Percentiles rank a stretch among this genome's conserved stretches.
Conservation (phyloP, 2,888 invertebrate species). For the Orthonevra nobilis region DNA sequence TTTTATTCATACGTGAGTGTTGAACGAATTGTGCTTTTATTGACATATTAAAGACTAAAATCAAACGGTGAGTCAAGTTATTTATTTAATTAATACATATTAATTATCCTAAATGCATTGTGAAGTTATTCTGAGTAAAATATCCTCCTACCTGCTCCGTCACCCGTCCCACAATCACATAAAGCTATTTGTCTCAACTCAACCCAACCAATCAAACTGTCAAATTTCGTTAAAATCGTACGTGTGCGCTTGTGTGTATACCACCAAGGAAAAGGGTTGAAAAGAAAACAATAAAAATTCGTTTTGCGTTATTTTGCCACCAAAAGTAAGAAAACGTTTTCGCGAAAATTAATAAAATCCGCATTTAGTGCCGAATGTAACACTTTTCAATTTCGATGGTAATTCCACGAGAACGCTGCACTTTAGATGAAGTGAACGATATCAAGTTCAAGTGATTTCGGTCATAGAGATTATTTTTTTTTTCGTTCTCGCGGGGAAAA, state of each 20-base stretch:
- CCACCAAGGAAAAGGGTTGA: constrained; percentile 58
- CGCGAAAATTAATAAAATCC: constrained; percentile 1
- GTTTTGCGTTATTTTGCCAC: constrained; percentile 63
- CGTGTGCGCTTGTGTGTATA: constrained; percentile 72
- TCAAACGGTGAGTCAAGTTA: constrained; percentile 32
- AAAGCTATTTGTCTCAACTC: constrained; percentile 48
- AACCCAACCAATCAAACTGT: constrained; percentile 64
- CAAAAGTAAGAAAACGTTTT: constrained; percentile 45
- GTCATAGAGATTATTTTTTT: constrained; percentile 51
- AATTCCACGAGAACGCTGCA: constrained; percentile 49
- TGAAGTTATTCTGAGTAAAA: neutral
- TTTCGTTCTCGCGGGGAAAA: constrained; percentile 62
- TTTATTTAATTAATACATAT: neutral
- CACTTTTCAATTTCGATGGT: constrained; percentile 46
- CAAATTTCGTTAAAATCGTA: constrained; percentile 67
- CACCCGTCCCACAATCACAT: constrained; percentile 32
- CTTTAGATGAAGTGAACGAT: constrained; percentile 59
- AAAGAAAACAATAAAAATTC: constrained; percentile 53
- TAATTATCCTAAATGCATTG: neutral
- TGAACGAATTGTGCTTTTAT: constrained; percentile 43
- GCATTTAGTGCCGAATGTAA: constrained; percentile 6
- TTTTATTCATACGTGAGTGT: constrained; percentile 56
- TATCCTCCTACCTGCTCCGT: constrained; percentile 5
- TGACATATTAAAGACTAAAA: constrained; percentile 2
- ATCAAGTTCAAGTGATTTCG: constrained; percentile 60